Evolutionary conservation across 1,140 invertebrate genomes (phyloP).

Genomic region (Cotesia typhae): DNA sequence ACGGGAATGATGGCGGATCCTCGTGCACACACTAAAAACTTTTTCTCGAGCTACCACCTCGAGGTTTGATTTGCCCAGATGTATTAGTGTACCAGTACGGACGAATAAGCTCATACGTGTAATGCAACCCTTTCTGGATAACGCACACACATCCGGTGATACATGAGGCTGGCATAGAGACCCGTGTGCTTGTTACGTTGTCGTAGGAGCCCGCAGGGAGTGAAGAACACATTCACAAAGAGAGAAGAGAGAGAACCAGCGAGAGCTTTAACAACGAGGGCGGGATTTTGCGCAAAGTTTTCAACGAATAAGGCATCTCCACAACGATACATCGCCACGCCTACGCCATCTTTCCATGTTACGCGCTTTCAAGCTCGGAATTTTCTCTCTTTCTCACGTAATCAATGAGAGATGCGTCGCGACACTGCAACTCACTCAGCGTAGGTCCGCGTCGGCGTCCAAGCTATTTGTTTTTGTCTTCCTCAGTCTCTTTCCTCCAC

Average conservation of each 20-base stretch:
- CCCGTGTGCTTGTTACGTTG: slow-evolving; percentile 4
- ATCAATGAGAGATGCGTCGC: slow-evolving; percentile 56
- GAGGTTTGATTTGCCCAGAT: slow-evolving; percentile 24
- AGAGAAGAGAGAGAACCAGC: slow-evolving; percentile 24
- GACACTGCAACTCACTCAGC: slow-evolving; percentile 26
- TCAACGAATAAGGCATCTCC: slow-evolving; percentile 66
- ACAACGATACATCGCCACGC: slow-evolving; percentile 62
- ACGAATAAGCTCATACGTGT: background rate
- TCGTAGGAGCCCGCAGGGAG: slow-evolving; percentile 17
- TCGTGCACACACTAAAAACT: slow-evolving; percentile 46
- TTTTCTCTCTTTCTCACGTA: slow-evolving; percentile 66
- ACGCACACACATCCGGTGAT: slow-evolving; percentile 15
- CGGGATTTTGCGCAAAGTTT: slow-evolving; percentile 67
- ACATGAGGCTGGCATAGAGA: slow-evolving; percentile 11
- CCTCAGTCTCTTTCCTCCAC: slow-evolving; percentile 1
- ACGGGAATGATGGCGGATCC: slow-evolving; percentile 41
- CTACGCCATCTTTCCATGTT: slow-evolving; percentile 60
- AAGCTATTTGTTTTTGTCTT: background rate
- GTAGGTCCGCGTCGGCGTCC: slow-evolving; percentile 34
- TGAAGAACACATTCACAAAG: slow-evolving; percentile 25
- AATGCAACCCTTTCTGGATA: slow-evolving; percentile 16
- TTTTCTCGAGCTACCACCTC: slow-evolving; percentile 32
- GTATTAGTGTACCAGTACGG: background rate
- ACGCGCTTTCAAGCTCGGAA: slow-evolving; percentile 45
- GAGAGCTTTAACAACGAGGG: slow-evolving; percentile 52